Evolutionary conservation across 2,113 vertebrate species (phyloP), one percentile per base, ranked within the genome.

Genomic region (Motacilla alba): DNA sequence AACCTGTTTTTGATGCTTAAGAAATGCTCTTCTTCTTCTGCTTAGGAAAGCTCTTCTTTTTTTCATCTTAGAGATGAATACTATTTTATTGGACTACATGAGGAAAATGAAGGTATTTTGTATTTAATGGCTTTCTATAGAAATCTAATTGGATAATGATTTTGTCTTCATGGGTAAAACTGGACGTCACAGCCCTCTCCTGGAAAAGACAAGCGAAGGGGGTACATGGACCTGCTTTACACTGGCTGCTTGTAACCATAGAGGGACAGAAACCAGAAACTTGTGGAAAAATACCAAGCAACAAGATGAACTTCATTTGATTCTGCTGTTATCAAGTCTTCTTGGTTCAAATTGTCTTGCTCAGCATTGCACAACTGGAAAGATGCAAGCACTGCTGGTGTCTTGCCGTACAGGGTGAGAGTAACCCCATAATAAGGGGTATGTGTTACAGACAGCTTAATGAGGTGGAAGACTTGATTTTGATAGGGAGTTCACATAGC

Each of bases 191-290:
- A 22, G 21, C 8, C 9, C 47, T 33, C 22, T 63, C 8, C 35
- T n/a, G 47, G 17, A 41, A 28, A 58, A 67, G 52, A 55, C 20
- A 67, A 62, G 15, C 0, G 3, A 64, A 64, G 53, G 43, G 43
- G 12, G 13, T 43, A 1, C 0, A 0, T 50, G 31, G 18, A 20
- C 30, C 18, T 35, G 10, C 21, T 72, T 59, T 70, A 62, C 22
- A 24, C 11, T 27, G 23, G 27, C 53, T 59, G 31, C 4, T 88
- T 0, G 0, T 52, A 68, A 22, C 15, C 4, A 3, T 0, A 17
- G 26, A 24, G 33, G 13, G 30, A 19, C 33, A 79, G 58, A 82
- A 85, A 44, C 23, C 0, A 4, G 9, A 9, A 22, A 9, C 15
- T 18, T 2, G 1, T 46, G 35, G 52, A 47, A 77, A 77, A 94